phyloP scores from a whole-genome alignment of 2,888 invertebrate species.

The Napeogenes sylphis region DNA sequence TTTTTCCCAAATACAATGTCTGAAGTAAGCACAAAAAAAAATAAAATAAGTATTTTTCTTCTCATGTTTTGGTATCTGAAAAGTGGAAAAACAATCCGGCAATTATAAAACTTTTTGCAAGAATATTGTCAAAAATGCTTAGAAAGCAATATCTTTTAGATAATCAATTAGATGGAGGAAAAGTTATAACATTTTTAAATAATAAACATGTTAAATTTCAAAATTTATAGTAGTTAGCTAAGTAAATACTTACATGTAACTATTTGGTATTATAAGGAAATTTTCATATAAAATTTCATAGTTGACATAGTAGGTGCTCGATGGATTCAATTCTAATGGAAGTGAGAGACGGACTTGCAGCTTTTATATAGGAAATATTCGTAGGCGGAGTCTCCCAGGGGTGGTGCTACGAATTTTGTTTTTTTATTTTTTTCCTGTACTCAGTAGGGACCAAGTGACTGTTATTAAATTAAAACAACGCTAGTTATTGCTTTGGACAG shows the following conservation, averaged over 20 bases:
- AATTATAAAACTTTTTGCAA: conserved; percentile 15
- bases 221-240: neutral
- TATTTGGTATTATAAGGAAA: conserved; percentile 29
- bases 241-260: conserved; percentile 24
- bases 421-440: conserved; percentile 43
- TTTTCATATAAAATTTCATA: conserved; percentile 24
- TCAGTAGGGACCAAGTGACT: conserved; percentile 43
- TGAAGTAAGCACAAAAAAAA: conserved; percentile 49
- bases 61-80: conserved; percentile 56
- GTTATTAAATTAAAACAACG: conserved; percentile 76
- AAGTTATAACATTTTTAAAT: neutral
- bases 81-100: conserved; percentile 24
- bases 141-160: too few relatives aligned
- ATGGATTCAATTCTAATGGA: conserved; percentile 41
- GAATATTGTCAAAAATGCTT: too few relatives aligned
- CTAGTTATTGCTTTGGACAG: conserved; percentile 61
- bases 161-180: too few relatives aligned
- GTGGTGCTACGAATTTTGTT: conserved; percentile 51
- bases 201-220: conserved; percentile 23
- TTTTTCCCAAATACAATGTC: conserved; percentile 50
- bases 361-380: conserved; percentile 57
- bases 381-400: conserved; percentile 57
- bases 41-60: conserved; percentile 45
- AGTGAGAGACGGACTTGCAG: conserved; percentile 28
- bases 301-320: conserved; percentile 19